Evolutionary conservation across 64 coral and sea anemone genomes (phyloP).

Genomic region (Stylophora pistillata): DNA sequence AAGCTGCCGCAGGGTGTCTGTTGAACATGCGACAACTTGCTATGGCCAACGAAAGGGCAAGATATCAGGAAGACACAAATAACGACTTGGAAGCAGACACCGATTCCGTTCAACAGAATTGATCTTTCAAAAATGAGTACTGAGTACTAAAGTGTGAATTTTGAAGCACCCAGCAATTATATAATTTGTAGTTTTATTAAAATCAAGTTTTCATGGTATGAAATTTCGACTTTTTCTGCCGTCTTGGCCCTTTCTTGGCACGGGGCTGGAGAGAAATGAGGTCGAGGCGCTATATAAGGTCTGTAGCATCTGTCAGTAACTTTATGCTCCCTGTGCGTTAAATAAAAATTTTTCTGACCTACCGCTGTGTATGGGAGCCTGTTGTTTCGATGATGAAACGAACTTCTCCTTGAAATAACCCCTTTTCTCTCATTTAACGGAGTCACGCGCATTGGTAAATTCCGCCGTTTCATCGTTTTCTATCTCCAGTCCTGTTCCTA

Average conservation of each 20-base stretch:
- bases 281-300: no score
- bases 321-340: no score
- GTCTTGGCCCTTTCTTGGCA: no score
- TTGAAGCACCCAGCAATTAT: not conserved
- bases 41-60: conserved; percentile 72
- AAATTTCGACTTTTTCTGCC: not conserved
- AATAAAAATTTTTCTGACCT: no score
- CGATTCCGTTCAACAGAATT: not conserved
- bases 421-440: no score
- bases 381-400: no score
- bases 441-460: not conserved
- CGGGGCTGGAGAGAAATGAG: no score
- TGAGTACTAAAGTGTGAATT: no score
- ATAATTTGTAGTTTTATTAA: not conserved
- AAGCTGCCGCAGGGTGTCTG: conserved; percentile 80
- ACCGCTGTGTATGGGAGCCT: no score
- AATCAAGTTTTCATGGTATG: not conserved
- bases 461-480: not conserved
- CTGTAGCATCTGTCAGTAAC: no score
- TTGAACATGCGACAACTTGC: conserved; percentile 79
- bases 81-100: not conserved
- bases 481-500: not conserved
- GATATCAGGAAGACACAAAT: conserved; percentile 23
- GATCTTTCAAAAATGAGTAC: no score
- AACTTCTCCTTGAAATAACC: no score